Base-by-base conservation (phyloP, 2,113 vertebrate genomes). In the Ivindomyrus marchei region DNA sequence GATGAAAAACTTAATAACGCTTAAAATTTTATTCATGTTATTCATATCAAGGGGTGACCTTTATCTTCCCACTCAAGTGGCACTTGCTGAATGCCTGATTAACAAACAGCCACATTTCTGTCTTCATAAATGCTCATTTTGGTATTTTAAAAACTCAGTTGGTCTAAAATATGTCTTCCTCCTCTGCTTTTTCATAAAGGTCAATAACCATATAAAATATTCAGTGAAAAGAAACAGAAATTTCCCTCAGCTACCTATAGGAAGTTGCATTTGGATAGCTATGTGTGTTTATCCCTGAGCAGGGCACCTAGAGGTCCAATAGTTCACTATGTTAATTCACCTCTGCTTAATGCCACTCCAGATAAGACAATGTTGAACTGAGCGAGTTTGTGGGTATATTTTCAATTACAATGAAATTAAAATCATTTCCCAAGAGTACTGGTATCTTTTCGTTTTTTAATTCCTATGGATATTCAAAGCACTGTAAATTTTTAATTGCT, bases 361-460 rank as follows among this genome's bases (percentile, higher is more conserved):
- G 83, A 85, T 85, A 85, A 85, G 74, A 80, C 15, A 42, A 11
- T 80, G 74, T 7, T 39, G 74, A 80, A 80, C 74, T 42, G 36
- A 80, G 6, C 13, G 0, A 39, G 83, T 46, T 24, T 47, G 15
- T 39, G 36, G 74, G 83, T 46, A 47, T 47, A 21, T 85, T 85
- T 85, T 85, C 83, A 46, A 47, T 85, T 85, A 47, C 21, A 47
- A 85, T 85, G 83, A 47, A 85, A 85, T 85, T 85, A 46, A 85
- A 85, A 85, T 47, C 39, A 11, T 85, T 27, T 85, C 83, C 83
- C 83, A 85, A 85, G 45, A 85, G 83, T 11, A 46, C 42, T 47
- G 83, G 45, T 85, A 85, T 47, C 45, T 85, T 85, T 85, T 85
- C 83, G n/a, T 85, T 85, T 85, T 47, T 85, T 85, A 45, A 85